A percentile compares a stretch with the other conserved stretches of the same genome.
Evolutionary conservation across 1,140 invertebrate species (phyloP).

Genomic region (Drosophila triauraria): DNA sequence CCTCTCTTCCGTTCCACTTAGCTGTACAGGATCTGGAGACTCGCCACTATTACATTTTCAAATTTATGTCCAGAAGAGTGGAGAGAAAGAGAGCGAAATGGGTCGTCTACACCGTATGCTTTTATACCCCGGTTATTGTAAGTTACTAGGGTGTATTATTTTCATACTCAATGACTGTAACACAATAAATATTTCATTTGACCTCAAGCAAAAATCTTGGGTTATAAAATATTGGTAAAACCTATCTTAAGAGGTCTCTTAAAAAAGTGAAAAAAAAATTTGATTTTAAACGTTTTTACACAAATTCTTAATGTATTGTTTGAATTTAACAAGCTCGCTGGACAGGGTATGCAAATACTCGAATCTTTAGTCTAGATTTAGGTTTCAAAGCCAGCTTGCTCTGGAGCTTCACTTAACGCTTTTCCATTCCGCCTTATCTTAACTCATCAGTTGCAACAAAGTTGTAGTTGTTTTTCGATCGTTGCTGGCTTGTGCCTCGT

Average conservation of each 20-base stretch:
- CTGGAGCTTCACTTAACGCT: constrained; percentile 22
- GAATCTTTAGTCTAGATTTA: neutral
- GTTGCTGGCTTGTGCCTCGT: constrained; percentile 33
- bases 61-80: constrained; percentile 41
- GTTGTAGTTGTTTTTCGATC: constrained; percentile 36
- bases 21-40: constrained; percentile 49
- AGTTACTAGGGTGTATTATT: neutral
- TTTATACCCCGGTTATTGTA: neutral
- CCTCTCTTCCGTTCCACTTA: constrained; percentile 58
- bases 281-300: too few species aligned
- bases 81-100: constrained; percentile 31
- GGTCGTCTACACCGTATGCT: constrained; percentile 38
- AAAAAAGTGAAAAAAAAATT: too few species aligned
- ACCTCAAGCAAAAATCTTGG: too few species aligned
- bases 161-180: neutral
- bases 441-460: constrained; percentile 42
- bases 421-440: constrained; percentile 33
- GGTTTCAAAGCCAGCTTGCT: neutral
- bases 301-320: too few species aligned
- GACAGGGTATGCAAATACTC: constrained; percentile 2
- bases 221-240: too few species aligned
- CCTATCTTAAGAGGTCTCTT: too few species aligned
- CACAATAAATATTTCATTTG: neutral
- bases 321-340: neutral
- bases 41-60: constrained; percentile 56